phyloP scores from a whole-genome alignment of 2,888 invertebrate species.

The Cyclophora albipunctata region DNA sequence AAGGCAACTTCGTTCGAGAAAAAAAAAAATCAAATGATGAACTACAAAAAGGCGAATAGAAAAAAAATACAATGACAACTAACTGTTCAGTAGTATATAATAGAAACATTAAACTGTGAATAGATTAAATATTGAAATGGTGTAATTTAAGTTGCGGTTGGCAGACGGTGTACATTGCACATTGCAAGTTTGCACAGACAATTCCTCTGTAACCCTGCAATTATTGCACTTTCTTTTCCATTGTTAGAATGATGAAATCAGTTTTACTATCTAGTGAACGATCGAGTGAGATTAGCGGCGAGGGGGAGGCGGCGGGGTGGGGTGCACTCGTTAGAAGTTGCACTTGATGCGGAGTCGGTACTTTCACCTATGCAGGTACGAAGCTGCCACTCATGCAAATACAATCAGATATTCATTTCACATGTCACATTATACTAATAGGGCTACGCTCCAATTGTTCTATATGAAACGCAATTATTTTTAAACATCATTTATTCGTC shows the following conservation, averaged over 20 bases:
- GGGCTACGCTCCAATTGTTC: no score
- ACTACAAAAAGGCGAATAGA: no score
- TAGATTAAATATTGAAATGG: no score
- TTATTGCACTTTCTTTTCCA: slow-evolving; percentile 71
- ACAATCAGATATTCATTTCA: slow-evolving; percentile 38
- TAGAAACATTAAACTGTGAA: no score
- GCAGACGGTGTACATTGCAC: background rate
- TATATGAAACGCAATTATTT: no score
- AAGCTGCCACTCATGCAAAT: slow-evolving; percentile 52
- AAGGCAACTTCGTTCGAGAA: no score
- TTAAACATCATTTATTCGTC: slow-evolving; percentile 21
- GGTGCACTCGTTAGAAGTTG: slow-evolving; percentile 44
- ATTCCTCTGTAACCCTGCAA: slow-evolving; percentile 57
- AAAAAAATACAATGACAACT: no score
- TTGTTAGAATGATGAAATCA: slow-evolving; percentile 64
- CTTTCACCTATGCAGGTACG: slow-evolving; percentile 61
- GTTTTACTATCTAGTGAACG: slow-evolving; percentile 61
- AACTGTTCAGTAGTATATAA: no score
- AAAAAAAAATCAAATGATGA: no score
- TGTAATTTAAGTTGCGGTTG: no score
- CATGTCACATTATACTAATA: slow-evolving; percentile 16
- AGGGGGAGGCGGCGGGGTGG: slow-evolving; percentile 39
- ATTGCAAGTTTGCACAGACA: slow-evolving; percentile 15
- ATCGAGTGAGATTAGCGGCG: slow-evolving; percentile 60
- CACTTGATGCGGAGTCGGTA: slow-evolving; percentile 56